Percentiles rank a stretch among this genome's conserved stretches.
Conservation (phyloP, 2,888 invertebrate species). For the Orthosia gracilis region DNA sequence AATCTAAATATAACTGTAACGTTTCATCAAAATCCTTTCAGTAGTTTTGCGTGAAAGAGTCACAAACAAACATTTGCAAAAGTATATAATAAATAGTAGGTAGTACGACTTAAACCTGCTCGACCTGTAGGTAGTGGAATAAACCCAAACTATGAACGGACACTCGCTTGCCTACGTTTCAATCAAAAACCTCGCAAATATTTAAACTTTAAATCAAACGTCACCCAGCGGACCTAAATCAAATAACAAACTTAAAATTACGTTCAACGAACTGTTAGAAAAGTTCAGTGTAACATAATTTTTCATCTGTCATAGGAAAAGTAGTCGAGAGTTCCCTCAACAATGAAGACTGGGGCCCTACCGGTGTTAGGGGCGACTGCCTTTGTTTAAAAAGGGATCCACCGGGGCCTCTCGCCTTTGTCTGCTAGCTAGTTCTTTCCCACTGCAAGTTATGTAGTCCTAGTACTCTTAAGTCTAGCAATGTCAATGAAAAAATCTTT, state of each 20-base stretch:
- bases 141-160: background rate
- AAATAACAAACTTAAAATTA: slow-evolving; percentile 54
- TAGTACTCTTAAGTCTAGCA: slow-evolving; percentile 5
- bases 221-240: slow-evolving; percentile 20
- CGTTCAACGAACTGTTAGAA: slow-evolving; percentile 41
- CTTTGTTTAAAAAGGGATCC: slow-evolving; percentile 58
- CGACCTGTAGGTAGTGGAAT: background rate
- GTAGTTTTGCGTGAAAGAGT: no score
- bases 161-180: background rate
- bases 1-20: no score
- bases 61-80: no score
- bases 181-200: slow-evolving; percentile 7
- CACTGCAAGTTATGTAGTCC: slow-evolving; percentile 20
- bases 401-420: slow-evolving; percentile 31
- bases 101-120: no score
- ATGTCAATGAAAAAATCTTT: slow-evolving; percentile 45
- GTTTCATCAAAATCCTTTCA: no score
- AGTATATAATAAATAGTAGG: no score
- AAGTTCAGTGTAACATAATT: slow-evolving; percentile 49
- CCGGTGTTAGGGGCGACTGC: slow-evolving; percentile 24
- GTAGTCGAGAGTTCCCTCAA: slow-evolving; percentile 24
- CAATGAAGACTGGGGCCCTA: slow-evolving; percentile 48
- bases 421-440: slow-evolving; percentile 28
- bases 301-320: slow-evolving; percentile 45
- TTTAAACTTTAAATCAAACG: slow-evolving; percentile 47